These are phyloP conservation scores for Hypanus sabinus DNA, from an alignment of 2,113 vertebrate genomes.

Conservation along the genomic window DNA sequence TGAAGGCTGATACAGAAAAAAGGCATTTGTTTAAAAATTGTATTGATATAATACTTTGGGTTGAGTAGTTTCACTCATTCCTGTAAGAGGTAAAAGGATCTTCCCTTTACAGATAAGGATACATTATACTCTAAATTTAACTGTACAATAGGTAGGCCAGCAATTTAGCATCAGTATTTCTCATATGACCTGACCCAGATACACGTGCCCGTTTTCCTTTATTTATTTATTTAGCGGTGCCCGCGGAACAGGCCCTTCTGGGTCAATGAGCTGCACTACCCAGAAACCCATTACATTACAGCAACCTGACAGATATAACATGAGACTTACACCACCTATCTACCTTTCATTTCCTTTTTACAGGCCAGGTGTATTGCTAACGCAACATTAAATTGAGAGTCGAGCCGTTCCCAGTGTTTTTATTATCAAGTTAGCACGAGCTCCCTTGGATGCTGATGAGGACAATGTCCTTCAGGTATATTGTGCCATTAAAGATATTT, in stretches of 20 bases:
- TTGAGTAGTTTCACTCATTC: background rate
- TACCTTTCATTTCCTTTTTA: background rate
- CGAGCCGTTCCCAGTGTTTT: conserved; percentile 88
- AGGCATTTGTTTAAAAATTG: background rate
- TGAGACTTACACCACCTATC: background rate
- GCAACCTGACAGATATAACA: background rate
- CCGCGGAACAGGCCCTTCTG: no score
- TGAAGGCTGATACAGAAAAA: background rate
- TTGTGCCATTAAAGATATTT: background rate
- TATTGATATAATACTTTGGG: background rate
- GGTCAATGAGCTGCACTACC: no score
- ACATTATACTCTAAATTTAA: background rate
- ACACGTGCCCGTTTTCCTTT: background rate
- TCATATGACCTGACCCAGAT: background rate
- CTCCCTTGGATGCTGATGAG: conserved; percentile 81
- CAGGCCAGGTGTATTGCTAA: conserved; percentile 71
- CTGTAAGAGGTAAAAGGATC: background rate
- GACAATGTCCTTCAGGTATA: conserved; percentile 82
- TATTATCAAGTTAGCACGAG: conserved; percentile 83
- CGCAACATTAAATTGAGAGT: conserved; percentile 83
- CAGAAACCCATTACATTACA: no score
- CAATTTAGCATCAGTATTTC: background rate
- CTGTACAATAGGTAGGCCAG: background rate
- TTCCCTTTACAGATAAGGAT: background rate
- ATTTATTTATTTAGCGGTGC: no score